Base-by-base conservation (phyloP, 2,888 invertebrate species). In the Ormyrus labotus region DNA sequence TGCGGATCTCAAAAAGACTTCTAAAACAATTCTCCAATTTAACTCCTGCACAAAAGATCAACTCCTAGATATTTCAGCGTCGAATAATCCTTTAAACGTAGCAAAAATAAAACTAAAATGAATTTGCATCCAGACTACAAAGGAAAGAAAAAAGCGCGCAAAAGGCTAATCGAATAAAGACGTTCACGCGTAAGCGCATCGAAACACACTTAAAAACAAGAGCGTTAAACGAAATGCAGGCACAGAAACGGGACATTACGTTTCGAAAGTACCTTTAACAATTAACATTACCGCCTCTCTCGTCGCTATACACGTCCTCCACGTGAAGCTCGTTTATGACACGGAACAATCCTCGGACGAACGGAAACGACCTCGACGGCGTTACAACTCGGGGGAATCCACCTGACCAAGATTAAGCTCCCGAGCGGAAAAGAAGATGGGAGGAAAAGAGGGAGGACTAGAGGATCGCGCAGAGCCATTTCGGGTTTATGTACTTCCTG, bases 401-500 rank as follows among this genome's bases (percentile, higher is more conserved):
- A 75, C 71, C 65, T 75, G 75, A 64, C 78, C 80, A 71, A 74
- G 68, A 82, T 82, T 78, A 75, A 73, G 73, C 75, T 58, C 6
- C 74, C 67, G 68, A 68, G 75, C 75, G 67, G 65, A 76, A 75
- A 69, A 63, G 80, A 55, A 53, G 53, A 45, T 60, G 10, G 34
- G 34, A 5, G 5, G 55, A 45, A 34, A 34, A 34, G 45, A 9
- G 45, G 34, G 47, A 1, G 55, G 61, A 13, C 6, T 34, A 8
- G 50, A 68, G 75, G 75, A 67, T 75, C 67, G 65, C 61, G 34
- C n/a, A 45, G 9, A 13, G 61, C 65, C 80, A 75, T 80, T 75
- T 51, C 60, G 50, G 60, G 67, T 82, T 82, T 80, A 80, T 78
- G 75, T 75, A 58, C 80, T 82, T 80, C 82, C 82, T 74, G 73